These are phyloP conservation scores for Garra rufa DNA, from an alignment of 2,113 vertebrate species.

Conservation along the genomic window DNA sequence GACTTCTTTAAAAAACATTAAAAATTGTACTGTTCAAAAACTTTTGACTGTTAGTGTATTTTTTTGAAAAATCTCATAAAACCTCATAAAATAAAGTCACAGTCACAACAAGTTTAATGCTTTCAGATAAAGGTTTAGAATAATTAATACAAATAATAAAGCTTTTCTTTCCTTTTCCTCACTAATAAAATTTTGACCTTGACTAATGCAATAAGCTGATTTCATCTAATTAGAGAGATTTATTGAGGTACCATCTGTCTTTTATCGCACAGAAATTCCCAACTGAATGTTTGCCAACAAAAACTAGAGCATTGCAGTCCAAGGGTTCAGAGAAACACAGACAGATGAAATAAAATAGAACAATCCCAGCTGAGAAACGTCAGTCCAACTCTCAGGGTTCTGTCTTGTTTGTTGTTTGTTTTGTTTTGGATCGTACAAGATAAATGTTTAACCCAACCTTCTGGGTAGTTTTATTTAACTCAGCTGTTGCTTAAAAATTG, in stretches of 20 bases:
- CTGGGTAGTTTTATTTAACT: too few species aligned
- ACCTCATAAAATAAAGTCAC: too few species aligned
- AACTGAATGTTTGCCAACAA: neutral
- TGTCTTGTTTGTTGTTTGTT: neutral
- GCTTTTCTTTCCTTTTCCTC: conserved; percentile 1
- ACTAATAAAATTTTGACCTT: conserved; percentile 13
- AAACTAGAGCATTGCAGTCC: neutral
- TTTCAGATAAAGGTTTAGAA: neutral
- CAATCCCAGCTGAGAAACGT: neutral
- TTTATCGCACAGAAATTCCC: conserved; percentile 21
- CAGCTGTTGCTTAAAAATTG: too few species aligned
- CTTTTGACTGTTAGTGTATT: too few species aligned
- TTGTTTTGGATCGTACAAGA: neutral
- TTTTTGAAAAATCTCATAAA: too few species aligned
- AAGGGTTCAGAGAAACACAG: conserved; percentile 3
- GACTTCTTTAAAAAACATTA: too few species aligned
- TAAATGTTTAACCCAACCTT: too few species aligned
- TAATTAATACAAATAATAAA: neutral
- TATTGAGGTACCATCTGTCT: conserved; percentile 38
- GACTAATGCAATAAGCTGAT: neutral
- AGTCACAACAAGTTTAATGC: neutral
- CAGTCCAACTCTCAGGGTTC: neutral
- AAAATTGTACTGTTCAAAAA: too few species aligned
- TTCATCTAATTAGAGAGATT: neutral
- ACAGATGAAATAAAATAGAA: neutral